Base-by-base conservation (phyloP, 2,113 vertebrate genomes). In the Rutilus rutilus region DNA sequence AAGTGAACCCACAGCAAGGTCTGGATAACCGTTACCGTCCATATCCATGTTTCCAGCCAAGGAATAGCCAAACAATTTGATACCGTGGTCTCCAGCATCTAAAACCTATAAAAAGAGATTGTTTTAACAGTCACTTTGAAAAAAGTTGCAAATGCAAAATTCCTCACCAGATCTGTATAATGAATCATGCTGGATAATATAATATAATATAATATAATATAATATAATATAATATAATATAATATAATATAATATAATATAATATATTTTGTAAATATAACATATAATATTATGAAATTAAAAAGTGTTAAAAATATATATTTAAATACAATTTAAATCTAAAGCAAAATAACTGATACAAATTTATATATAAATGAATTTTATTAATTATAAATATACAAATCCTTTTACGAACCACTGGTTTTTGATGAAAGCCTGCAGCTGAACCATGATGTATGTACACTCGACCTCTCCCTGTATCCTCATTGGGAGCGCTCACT, bases 401-500 rank as follows among this genome's bases (percentile, higher is more conserved):
- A 52, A 2, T 47, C 1, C 17, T 77, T 30, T 33, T 5, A 52
- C 89, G 90, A 93, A 98, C 97, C 96, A 94, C 91, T 64, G 95
- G 92, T 59, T 95, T 93, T 90, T 87, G 94, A 74, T 93, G 93
- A 92, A 98, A 96, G 77, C 95, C 96, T 5, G 88, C 87, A 60
- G 88, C 36, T 6, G 96, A 96, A 76, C 97, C 97, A 30, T 96
- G 96, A 90, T 96, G 97, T 85, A 98, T 88, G 85, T 95, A 98
- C 1, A 98, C 97, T 69, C 94, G 96, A 52, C 97, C 97, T 57
- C 86, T 90, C 42, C 90, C 95, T 15, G 96, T 94, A 71, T 96
- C 94, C 10, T 97, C 96, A 76, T 98, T 98, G 0, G 97, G 97
- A 9, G 97, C 97, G 54, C 97, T 96, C 23, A 98, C 94, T 4